Percentiles rank a stretch among this genome's conserved stretches.
Evolutionary conservation across 2,113 vertebrate species (phyloP).

Genomic region (Ardeotis arabs): DNA sequence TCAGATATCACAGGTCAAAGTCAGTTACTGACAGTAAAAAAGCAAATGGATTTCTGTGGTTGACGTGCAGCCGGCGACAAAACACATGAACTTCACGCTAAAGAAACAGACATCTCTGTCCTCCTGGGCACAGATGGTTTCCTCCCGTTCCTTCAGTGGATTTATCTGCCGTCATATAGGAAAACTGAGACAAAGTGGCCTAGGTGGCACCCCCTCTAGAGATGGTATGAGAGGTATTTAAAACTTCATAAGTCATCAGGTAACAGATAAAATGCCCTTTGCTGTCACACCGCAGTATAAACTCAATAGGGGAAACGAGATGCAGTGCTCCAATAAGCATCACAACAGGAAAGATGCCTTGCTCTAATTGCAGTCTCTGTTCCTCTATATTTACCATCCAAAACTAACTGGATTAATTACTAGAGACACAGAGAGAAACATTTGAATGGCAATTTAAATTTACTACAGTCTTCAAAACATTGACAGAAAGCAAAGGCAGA

Average conservation of each 20-base stretch:
- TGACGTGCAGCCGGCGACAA: not conserved
- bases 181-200: not conserved
- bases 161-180: not conserved
- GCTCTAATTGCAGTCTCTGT: not conserved
- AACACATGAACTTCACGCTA: not conserved
- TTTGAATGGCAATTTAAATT: not conserved
- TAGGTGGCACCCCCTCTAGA: not conserved
- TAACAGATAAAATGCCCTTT: not conserved
- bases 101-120: not conserved
- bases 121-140: not conserved
- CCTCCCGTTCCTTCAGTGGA: not conserved
- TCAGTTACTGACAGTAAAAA: not conserved
- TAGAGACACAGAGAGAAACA: not conserved
- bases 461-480: not conserved
- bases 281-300: not conserved
- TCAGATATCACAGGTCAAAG: not conserved
- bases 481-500: not conserved
- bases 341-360: not conserved
- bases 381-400: not conserved
- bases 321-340: not conserved
- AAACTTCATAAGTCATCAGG: not conserved
- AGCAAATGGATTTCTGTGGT: not conserved
- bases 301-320: rapidly evolving
- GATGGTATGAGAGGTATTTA: not conserved
- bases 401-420: not conserved